phyloP scores from a whole-genome alignment of 2,113 vertebrate species.

The Plestiodon gilberti region DNA sequence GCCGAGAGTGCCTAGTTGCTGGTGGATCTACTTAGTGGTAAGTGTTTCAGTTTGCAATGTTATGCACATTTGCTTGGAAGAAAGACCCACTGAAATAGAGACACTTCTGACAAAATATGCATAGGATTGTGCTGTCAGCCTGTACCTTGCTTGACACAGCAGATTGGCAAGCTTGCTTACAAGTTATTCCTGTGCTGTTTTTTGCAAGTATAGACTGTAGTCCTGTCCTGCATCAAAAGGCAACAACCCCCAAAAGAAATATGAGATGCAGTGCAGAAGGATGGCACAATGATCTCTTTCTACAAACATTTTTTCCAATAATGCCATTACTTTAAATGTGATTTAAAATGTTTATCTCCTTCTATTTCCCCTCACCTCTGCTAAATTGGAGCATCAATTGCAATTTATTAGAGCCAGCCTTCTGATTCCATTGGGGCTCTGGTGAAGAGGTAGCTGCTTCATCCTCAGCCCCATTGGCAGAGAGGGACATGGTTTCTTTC shows the following conservation, averaged over 20 bases:
- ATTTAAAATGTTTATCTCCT: not conserved
- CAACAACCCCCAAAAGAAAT: not conserved
- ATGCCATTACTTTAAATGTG: not conserved
- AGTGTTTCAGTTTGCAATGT: not conserved
- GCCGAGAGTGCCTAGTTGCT: not conserved
- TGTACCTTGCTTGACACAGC: not conserved
- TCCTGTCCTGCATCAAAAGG: not conserved
- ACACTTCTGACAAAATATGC: too few relatives aligned
- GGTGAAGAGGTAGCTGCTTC: not conserved
- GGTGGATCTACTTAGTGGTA: not conserved
- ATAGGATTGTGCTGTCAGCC: not conserved
- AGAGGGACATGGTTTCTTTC: conserved; percentile 6
- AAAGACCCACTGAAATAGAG: too few relatives aligned
- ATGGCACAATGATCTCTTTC: not conserved
- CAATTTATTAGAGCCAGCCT: not conserved
- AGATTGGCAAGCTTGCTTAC: not conserved
- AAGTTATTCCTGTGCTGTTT: not conserved
- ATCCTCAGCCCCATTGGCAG: fast-evolving
- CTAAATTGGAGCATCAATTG: not conserved
- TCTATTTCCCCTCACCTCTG: fast-evolving
- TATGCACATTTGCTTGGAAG: too few relatives aligned
- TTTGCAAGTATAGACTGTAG: not conserved
- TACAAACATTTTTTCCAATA: not conserved
- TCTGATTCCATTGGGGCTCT: not conserved
- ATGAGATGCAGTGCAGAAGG: not conserved